Evolutionary conservation across 2,113 vertebrate species (phyloP).

Genomic region (Salvelinus fontinalis): DNA sequence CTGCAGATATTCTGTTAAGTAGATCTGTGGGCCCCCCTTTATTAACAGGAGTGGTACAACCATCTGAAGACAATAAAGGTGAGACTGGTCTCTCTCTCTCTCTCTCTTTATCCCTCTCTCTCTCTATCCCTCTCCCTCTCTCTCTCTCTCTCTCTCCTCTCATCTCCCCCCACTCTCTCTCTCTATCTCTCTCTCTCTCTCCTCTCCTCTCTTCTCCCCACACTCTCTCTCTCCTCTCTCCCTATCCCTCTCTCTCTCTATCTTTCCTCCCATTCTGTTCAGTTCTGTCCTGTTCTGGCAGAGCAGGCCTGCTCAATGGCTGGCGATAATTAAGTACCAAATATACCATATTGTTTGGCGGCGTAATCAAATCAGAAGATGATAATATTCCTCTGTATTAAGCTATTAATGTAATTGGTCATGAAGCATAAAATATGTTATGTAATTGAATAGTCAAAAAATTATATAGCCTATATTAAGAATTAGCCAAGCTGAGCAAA

Average conservation of each 20-base stretch:
- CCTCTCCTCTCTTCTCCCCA: no score
- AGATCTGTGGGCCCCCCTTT: slow-evolving; percentile 82
- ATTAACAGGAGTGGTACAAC: slow-evolving; percentile 95
- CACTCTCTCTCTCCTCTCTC: background rate
- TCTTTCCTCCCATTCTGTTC: background rate
- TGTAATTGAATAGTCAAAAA: slow-evolving; percentile 99
- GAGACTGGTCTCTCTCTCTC: slow-evolving; percentile 73
- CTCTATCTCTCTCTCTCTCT: no score
- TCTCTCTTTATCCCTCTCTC: no score
- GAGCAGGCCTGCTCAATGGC: slow-evolving; percentile 93
- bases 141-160: no score
- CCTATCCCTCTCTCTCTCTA: slow-evolving; percentile 5
- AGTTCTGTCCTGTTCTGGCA: slow-evolving; percentile 76
- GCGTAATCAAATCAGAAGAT: slow-evolving; percentile 99
- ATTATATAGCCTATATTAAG: slow-evolving; percentile 99
- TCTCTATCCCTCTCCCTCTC: no score
- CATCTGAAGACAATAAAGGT: slow-evolving; percentile 90
- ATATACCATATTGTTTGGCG: slow-evolving; percentile 99
- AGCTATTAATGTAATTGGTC: slow-evolving; percentile 99
- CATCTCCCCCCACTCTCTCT: no score
- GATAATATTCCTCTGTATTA: slow-evolving; percentile 99
- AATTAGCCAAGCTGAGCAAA: slow-evolving; percentile 99
- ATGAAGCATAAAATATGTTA: slow-evolving; percentile 99
- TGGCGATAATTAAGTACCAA: slow-evolving; percentile 99
- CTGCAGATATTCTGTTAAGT: slow-evolving; percentile 92